A percentile compares a stretch with the other conserved stretches of the same genome.
Conservation (phyloP, 2,797 vertebrate genomes). For the Anabacerthia variegaticeps region DNA sequence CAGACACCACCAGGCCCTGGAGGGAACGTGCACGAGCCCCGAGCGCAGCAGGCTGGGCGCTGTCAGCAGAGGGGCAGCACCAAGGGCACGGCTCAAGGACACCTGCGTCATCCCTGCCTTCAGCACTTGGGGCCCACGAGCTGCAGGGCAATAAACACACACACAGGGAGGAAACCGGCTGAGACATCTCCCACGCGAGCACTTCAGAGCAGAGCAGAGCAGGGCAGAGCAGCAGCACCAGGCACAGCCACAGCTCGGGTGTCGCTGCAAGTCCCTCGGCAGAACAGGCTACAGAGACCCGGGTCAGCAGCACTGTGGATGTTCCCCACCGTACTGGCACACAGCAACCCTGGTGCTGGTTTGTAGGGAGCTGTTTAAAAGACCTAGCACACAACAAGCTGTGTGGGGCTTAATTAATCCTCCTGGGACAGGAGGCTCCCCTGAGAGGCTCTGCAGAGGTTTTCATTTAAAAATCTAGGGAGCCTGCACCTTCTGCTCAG, state of each 20-base stretch:
- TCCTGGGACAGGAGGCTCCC: conserved; percentile 5
- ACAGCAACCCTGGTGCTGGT: background rate
- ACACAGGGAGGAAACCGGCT: rapidly evolving
- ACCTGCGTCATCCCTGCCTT: background rate
- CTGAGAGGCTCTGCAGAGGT: background rate
- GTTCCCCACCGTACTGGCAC: background rate
- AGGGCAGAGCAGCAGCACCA: background rate
- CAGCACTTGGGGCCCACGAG: background rate
- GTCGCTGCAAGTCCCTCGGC: background rate
- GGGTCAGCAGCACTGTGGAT: background rate
- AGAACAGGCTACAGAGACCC: background rate
- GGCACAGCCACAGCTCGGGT: rapidly evolving
- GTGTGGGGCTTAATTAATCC: conserved; percentile 6
- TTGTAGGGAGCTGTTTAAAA: background rate
- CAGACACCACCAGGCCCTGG: background rate
- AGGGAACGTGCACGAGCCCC: background rate
- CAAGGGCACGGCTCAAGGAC: conserved; percentile 31
- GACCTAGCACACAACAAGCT: background rate
- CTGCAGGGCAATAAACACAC: background rate
- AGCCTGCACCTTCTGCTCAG: background rate
- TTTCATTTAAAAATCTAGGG: background rate
- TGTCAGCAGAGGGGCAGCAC: background rate
- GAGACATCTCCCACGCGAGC: rapidly evolving
- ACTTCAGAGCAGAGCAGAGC: background rate
- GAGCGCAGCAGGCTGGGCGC: background rate